These are phyloP conservation scores for Microchrysa polita DNA, from an alignment of 2,888 invertebrate species.

Conservation along the genomic window DNA sequence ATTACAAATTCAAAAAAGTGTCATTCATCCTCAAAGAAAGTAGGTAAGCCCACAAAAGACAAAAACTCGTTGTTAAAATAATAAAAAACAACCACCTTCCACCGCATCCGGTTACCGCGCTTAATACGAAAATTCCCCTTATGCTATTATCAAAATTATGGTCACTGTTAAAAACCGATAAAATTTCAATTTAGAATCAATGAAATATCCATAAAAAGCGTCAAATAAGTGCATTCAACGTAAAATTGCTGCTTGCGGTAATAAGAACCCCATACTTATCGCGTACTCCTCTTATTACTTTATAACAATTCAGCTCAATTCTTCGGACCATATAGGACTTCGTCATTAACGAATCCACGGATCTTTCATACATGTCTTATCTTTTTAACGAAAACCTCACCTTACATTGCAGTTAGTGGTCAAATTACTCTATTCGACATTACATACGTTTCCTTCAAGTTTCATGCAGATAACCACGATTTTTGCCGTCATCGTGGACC, in stretches of 20 bases:
- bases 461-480: constrained; percentile 16
- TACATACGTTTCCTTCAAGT: constrained; percentile 10
- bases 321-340: not conserved
- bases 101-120: too few relatives aligned
- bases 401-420: constrained; percentile 24
- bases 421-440: constrained; percentile 28
- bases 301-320: not conserved
- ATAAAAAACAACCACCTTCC: too few relatives aligned
- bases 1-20: too few relatives aligned
- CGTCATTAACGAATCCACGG: not conserved
- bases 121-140: too few relatives aligned
- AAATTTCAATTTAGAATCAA: constrained; percentile 4
- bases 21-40: too few relatives aligned
- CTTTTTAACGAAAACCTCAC: constrained; percentile 29
- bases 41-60: too few relatives aligned
- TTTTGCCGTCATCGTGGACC: constrained; percentile 1
- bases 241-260: not conserved
- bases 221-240: not conserved
- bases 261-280: not conserved
- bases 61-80: too few relatives aligned
- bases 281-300: not conserved
- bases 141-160: too few relatives aligned
- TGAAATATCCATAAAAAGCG: not conserved
- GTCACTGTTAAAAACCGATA: not conserved
- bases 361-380: not conserved